phyloP scores from a whole-genome alignment of 2,888 invertebrate genomes.

The Hermaeophaga mercurialis region DNA sequence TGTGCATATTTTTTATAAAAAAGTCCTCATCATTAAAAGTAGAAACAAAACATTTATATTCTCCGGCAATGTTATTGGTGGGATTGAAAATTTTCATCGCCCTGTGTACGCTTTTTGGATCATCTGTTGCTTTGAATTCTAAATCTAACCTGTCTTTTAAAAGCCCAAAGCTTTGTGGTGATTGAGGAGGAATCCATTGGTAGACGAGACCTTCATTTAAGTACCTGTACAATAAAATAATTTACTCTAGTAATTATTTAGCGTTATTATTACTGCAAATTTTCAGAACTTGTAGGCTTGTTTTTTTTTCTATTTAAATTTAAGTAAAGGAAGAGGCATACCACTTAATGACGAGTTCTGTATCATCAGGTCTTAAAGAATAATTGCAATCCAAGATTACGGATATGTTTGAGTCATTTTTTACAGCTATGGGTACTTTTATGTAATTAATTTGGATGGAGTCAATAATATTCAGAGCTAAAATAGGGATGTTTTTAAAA shows the following conservation, averaged over 20 bases:
- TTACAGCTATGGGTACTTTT: constrained; percentile 54
- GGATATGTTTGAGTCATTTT: constrained; percentile 55
- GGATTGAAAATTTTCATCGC: constrained; percentile 72
- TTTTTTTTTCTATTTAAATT: background rate
- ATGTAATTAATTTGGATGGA: constrained; percentile 55
- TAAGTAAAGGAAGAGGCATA: background rate
- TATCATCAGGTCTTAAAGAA: constrained; percentile 65
- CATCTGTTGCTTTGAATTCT: constrained; percentile 67
- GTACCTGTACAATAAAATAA: constrained; percentile 51
- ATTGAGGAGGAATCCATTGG: constrained; percentile 77
- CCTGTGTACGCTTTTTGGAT: constrained; percentile 71
- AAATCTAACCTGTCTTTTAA: constrained; percentile 66
- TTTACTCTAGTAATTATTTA: no score
- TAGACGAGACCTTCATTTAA: constrained; percentile 74
- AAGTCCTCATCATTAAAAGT: constrained; percentile 72
- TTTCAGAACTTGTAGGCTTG: no score
- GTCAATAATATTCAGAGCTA: background rate
- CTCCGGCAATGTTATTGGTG: constrained; percentile 72
- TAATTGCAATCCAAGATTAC: constrained; percentile 77
- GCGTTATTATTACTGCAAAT: no score
- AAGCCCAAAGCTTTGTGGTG: constrained; percentile 68
- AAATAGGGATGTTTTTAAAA: background rate
- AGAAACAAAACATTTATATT: constrained; percentile 75
- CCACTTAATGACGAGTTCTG: constrained; percentile 78
- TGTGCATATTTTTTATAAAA: constrained; percentile 67